Evolutionary conservation across 2,888 invertebrate genomes (phyloP).

Genomic region (Hyposoter didymator): DNA sequence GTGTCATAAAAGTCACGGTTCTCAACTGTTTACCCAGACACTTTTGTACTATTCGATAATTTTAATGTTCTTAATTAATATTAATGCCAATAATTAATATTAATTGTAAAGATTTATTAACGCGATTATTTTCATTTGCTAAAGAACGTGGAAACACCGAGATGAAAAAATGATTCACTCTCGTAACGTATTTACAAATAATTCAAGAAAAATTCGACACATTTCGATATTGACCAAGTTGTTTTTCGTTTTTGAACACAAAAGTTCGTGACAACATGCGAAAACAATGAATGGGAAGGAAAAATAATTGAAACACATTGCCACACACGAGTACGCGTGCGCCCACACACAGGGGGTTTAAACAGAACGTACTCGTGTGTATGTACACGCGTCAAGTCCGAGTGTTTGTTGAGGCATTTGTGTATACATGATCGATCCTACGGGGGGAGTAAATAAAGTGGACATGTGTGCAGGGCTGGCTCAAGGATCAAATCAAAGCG

Average conservation of each 20-base stretch:
- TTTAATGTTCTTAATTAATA: background rate
- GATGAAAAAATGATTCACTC: background rate
- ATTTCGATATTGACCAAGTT: background rate
- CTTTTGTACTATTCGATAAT: background rate
- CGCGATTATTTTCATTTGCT: background rate
- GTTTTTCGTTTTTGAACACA: background rate
- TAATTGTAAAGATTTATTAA: too few species aligned
- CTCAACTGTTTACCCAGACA: background rate
- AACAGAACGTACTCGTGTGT: slow-evolving; percentile 7
- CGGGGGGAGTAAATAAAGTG: slow-evolving; percentile 14
- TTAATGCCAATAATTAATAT: background rate
- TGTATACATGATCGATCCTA: slow-evolving; percentile 26
- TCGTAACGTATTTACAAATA: background rate
- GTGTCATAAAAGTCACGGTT: background rate
- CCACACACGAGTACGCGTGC: too few species aligned
- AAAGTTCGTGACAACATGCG: background rate
- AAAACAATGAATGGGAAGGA: background rate
- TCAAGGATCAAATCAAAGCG: slow-evolving; percentile 1
- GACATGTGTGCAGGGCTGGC: slow-evolving; percentile 15
- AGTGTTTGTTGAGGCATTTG: slow-evolving; percentile 22
- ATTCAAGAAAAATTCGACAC: background rate
- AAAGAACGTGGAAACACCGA: background rate
- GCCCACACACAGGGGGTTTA: background rate
- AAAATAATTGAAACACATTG: background rate
- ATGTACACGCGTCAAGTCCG: slow-evolving; percentile 3